Conservation (phyloP, 2,113 vertebrate genomes). For the Campylorhamphus procurvoides region DNA sequence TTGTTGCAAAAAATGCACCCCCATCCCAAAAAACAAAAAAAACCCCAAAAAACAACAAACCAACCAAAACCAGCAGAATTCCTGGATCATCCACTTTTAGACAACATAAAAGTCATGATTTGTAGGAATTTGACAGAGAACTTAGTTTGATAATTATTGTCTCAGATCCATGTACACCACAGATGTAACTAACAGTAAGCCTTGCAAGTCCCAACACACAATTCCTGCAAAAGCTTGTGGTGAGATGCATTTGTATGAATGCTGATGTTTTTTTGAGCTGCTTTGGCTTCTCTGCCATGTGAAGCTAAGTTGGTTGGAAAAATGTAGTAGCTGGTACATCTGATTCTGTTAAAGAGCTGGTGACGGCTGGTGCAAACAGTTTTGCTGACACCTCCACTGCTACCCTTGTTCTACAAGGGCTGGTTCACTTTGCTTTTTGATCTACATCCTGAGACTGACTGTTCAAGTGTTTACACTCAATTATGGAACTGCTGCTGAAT, state of each 20-base stretch:
- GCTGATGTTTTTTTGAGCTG: not conserved
- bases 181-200: not conserved
- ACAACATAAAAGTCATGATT: not conserved
- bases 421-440: not conserved
- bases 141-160: not conserved
- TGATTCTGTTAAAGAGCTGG: not conserved
- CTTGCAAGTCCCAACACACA: not conserved
- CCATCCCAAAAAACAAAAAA: too few relatives aligned
- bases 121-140: not conserved
- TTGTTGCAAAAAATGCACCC: not conserved
- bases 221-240: not conserved
- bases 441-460: not conserved
- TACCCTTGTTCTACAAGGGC: not conserved
- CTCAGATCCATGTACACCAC: not conserved
- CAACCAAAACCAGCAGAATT: not conserved
- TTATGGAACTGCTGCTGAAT: not conserved
- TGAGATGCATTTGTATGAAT: not conserved
- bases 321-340: not conserved
- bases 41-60: too few relatives aligned
- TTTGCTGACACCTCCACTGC: not conserved
- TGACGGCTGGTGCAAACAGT: not conserved
- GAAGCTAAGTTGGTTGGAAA: not conserved
- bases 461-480: not conserved
- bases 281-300: accelerated
- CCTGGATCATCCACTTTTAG: not conserved